phyloP scores from a whole-genome alignment of 2,113 vertebrate genomes.

The Blennius ocellaris region DNA sequence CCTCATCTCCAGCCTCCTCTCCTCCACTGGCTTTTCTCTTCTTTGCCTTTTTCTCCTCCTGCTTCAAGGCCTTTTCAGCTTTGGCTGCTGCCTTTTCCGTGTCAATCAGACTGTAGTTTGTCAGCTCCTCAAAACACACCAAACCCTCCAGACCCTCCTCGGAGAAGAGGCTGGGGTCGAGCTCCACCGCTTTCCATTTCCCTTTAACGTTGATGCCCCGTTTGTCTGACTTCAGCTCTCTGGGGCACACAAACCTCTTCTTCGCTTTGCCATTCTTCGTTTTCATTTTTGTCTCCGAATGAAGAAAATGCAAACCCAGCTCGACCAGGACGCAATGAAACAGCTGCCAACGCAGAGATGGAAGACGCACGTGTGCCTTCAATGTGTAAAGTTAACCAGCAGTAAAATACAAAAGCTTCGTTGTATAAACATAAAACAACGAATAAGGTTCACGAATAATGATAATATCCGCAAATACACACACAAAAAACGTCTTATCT shows the following conservation, averaged over 20 bases:
- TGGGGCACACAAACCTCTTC: slow-evolving; percentile 39
- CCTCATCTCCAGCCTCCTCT: slow-evolving; percentile 25
- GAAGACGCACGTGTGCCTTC: background rate
- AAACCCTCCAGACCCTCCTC: slow-evolving; percentile 89
- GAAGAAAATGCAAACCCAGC: background rate
- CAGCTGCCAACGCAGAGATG: background rate
- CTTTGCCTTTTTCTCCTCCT: slow-evolving; percentile 70
- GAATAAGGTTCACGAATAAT: no score
- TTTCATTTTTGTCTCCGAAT: slow-evolving; percentile 84
- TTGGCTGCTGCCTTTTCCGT: slow-evolving; percentile 64
- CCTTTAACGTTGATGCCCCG: slow-evolving; percentile 87
- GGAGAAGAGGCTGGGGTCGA: slow-evolving; percentile 89
- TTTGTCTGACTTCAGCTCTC: slow-evolving; percentile 51
- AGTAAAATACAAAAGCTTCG: background rate
- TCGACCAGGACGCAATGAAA: no score
- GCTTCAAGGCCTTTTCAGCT: slow-evolving; percentile 73
- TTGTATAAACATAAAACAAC: no score
- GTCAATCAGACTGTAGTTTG: slow-evolving; percentile 87
- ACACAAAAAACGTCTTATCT: background rate
- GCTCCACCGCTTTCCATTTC: slow-evolving; percentile 87
- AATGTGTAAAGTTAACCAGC: background rate
- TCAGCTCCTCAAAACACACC: slow-evolving; percentile 94
- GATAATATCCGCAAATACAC: rapidly evolving
- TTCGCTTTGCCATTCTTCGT: slow-evolving; percentile 67
- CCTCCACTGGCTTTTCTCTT: slow-evolving; percentile 82